Evolutionary conservation across 1,140 invertebrate genomes (phyloP), one percentile per base, ranked within the genome.

Genomic region (Heliconius hermathena): DNA sequence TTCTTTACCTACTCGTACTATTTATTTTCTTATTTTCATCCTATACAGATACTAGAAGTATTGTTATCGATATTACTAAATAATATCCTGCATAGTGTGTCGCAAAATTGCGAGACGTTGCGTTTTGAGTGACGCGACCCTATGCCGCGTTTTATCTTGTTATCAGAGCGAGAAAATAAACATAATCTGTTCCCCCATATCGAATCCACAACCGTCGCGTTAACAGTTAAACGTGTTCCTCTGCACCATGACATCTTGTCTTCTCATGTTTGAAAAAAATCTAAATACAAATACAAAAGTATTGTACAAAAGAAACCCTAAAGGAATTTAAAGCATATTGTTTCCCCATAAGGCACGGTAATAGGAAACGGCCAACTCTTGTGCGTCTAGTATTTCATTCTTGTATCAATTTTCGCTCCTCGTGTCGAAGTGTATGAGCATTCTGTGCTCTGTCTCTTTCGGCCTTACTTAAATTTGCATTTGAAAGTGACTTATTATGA

Each of bases 261-360:
- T 57, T n/a, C 2, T 6, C 5, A 13, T 16, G 11, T 41, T 75
- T n/a, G 66, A 66, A 36, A 29, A 46, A 38, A 46, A 60, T 38
- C 9, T 66, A 72, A 72, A 26, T 66, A 29, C 9, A 16, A 16
- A 4, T 66, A 66, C 11, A 52, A 54, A 33, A 57, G 26, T 71
- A n/a, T 52, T 73, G 79, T 70, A 13, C 11, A 66, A 26, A 66
- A 73, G 86, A 89, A 88, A 87, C 84, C 84, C 78, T 85, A 85
- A 81, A 88, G 84, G 85, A 84, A 89, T 87, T 82, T 83, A 81
- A 81, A 85, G 82, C 83, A 84, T 85, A 85, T 86, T 85, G 82
- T 87, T 85, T 83, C 81, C 83, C 77, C 82, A 87, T 83, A 86
- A 79, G 84, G 83, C 80, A 84, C 77, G 78, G 85, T 86, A 85